Base-by-base conservation (phyloP, 2,888 invertebrate genomes). In the Patella caerulea region DNA sequence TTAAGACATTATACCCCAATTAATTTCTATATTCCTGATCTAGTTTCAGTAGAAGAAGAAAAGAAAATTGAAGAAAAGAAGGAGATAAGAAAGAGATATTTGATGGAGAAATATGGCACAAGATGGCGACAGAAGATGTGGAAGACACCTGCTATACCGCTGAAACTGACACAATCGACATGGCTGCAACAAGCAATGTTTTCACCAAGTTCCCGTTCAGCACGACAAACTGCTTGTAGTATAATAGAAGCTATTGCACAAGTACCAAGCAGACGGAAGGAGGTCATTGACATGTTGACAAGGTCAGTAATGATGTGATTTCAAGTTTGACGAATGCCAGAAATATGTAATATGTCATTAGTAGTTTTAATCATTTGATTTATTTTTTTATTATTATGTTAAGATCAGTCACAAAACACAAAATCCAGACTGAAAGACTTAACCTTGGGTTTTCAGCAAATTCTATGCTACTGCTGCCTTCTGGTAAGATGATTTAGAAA, bases 131-230 rank as follows among this genome's bases (percentile, higher is more conserved):
- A 92, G 71, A 91, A 88, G 80, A 88, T 90, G 86, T 86, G 86
- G 86, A 86, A 87, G 77, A 84, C 88, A 69, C 86, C 87, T 11
- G 85, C 86, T 0, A 83, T 88, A 55, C 82, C 84, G 11, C 78
- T 88, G 72, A 82, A 84, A 52, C 82, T 89, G 80, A 86, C 88
- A 3, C 88, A 88, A 82, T 94, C 95, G 69, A 95, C 95, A 0
- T 98, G 98, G 98, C 93, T 98, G 79, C 95, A 96, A 84, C 95
- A 96, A n/a, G 95, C 98, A 11, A 93, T 98, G 86, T 98, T 98
- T 92, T 97, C 97, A 92, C 95, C 96, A 0, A 96, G 96, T 90
- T 98, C 97, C 0, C 94, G 96, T 74, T 94, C 96, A 82, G 96
- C 97, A 0, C 94, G 98, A 45, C 96, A 96, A 91, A 95, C 97